Evolutionary conservation across 2,797 vertebrate genomes (phyloP).

Genomic region (Varecia variegata): DNA sequence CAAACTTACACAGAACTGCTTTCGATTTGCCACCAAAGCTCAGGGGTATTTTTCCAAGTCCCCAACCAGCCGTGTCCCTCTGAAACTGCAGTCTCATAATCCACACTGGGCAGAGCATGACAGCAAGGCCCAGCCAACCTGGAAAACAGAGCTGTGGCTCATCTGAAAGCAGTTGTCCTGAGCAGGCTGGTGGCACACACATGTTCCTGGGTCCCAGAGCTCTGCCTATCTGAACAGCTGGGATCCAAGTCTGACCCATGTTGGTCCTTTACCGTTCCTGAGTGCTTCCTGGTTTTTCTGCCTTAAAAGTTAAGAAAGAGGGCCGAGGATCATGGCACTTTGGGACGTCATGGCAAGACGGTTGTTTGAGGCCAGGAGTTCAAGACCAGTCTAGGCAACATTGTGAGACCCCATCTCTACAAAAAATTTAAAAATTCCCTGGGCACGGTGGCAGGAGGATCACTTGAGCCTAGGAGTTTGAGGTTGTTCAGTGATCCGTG

Average conservation of each 20-base stretch:
- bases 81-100: neutral
- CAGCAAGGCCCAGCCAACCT: neutral
- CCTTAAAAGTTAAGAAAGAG: neutral
- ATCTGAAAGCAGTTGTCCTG: neutral
- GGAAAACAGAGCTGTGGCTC: neutral
- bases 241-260: neutral
- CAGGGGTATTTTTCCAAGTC: neutral
- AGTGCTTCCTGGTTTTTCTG: neutral
- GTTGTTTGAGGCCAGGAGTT: neutral
- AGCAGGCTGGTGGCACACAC: neutral
- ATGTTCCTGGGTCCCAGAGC: neutral
- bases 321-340: accelerated
- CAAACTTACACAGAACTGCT: neutral
- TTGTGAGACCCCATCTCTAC: neutral
- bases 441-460: neutral
- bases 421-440: neutral
- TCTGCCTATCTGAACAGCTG: neutral
- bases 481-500: neutral
- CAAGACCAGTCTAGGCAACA: neutral
- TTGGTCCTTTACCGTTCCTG: neutral
- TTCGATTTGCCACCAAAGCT: neutral
- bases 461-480: neutral
- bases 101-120: neutral
- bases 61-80: neutral
- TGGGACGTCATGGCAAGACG: neutral